Percentiles rank a stretch among this genome's conserved stretches.
Evolutionary conservation across 2,888 invertebrate genomes (phyloP).

Genomic region (Linnaemya tessellans): DNA sequence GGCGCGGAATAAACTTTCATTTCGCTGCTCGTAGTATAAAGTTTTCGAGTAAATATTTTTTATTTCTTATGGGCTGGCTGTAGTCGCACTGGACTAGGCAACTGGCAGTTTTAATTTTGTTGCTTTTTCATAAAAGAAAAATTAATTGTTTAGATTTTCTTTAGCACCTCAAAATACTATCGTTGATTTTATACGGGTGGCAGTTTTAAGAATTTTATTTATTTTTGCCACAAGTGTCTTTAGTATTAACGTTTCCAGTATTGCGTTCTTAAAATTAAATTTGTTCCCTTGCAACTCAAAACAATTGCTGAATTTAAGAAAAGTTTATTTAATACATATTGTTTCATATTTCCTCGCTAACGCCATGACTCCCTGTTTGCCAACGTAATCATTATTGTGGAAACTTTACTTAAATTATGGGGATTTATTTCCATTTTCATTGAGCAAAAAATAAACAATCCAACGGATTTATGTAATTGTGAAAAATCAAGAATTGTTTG

Average conservation of each 20-base stretch:
- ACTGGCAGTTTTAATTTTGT: too few relatives aligned
- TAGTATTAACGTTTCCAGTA: neutral
- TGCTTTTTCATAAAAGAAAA: neutral
- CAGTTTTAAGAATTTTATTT: neutral
- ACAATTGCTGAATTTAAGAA: constrained; percentile 35
- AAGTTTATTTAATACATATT: constrained; percentile 39
- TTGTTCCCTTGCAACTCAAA: constrained; percentile 22
- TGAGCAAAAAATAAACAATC: too few relatives aligned
- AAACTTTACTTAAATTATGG: neutral
- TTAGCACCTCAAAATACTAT: constrained; percentile 4
- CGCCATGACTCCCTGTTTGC: neutral
- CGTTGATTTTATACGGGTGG: neutral
- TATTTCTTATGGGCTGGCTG: constrained; percentile 25
- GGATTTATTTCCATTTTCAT: neutral
- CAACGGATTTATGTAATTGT: too few relatives aligned
- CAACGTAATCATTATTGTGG: neutral
- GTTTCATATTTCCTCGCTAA: constrained; percentile 17
- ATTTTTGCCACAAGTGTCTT: constrained; percentile 49
- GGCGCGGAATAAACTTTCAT: constrained; percentile 17
- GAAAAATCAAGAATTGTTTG: too few relatives aligned
- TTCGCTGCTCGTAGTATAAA: neutral
- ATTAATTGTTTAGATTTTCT: constrained; percentile 32
- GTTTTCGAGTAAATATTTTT: neutral
- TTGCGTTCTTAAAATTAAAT: constrained; percentile 30
- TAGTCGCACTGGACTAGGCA: too few relatives aligned